Base-by-base conservation (phyloP, 2,797 vertebrate genomes). In the Gymnoscopelus microlampas region DNA sequence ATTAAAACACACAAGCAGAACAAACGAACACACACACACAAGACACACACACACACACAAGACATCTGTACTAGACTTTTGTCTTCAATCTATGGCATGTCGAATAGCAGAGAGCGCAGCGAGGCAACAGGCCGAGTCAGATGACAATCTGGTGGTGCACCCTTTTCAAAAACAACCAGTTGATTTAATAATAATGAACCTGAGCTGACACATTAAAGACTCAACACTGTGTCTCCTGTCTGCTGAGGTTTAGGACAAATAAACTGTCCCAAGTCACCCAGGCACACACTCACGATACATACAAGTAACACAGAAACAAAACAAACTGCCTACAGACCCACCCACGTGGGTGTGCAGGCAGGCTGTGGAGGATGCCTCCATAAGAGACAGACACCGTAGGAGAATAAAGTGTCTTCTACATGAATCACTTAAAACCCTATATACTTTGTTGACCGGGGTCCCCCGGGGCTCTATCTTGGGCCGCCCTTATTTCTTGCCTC, bases 101-200 rank as follows among this genome's bases (percentile, higher is more conserved):
- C 50, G 5, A 44, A 48, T 14, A 29, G 13, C 35, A 2, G 26
- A 19, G 10, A 3, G 55, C 55, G 49, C 24, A 4, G 47, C 3
- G 7, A 26, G 5, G 39, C 39, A 44, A 47, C 26, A 26, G 53
- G 2, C 48, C 24, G 5, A 0, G 74, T 63, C 80, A 68, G 19
- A 10, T 12, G 59, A 62, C 49, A 51, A 8, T 32, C 14, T 50
- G 47, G 19, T 57, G 35, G 35, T 39, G 35, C 4, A 2, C 19
- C 15, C 7, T 2, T 50, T n/a, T 51, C 14, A 1, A 8, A 53
- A 53, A 15, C 61, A 59, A 14, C 53, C 48, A 32, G 39, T 49
- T 59, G 3, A 73, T 68, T 68, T 12, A 1, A 66, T 35, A 48
- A 58, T 62, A 23, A 39, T 10, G 39, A 44, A 44, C 39, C 39